Percentiles rank a stretch among this genome's conserved stretches.
phyloP scores from a whole-genome alignment of 2,797 vertebrate genomes.

The Meda fulgida region DNA sequence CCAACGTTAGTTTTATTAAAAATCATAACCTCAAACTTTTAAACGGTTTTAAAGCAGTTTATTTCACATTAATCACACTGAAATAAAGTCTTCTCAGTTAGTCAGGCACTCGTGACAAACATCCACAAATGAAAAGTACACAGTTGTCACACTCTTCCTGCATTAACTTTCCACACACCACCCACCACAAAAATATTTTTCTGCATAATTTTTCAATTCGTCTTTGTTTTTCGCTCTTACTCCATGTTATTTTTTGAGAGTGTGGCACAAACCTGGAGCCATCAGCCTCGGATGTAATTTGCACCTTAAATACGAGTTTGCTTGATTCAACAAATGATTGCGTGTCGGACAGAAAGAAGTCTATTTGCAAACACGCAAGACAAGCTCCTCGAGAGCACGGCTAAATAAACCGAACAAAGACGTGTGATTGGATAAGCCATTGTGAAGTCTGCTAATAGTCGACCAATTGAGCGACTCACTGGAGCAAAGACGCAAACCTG shows the following conservation, averaged over 20 bases:
- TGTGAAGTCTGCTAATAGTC: slow-evolving; percentile 20
- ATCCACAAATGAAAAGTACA: not conserved
- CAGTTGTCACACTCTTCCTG: not conserved
- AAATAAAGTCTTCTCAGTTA: not conserved
- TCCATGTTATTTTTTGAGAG: not conserved
- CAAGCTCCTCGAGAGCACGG: not conserved
- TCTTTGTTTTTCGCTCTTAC: not conserved
- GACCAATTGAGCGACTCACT: not conserved
- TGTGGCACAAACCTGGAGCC: not conserved
- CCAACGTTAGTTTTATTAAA: too few relatives aligned
- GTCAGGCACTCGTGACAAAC: not conserved
- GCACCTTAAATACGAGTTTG: not conserved
- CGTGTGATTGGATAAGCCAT: not conserved
- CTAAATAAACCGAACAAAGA: slow-evolving; percentile 5
- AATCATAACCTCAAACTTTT: not conserved
- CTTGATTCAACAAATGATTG: slow-evolving; percentile 5
- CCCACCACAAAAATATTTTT: not conserved
- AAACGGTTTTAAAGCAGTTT: not conserved
- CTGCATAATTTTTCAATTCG: slow-evolving; percentile 6
- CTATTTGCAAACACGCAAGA: not conserved
- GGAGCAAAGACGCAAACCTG: not conserved
- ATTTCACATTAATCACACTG: not conserved
- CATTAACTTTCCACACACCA: not conserved
- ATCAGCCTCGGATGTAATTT: not conserved
- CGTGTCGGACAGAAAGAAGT: not conserved